Evolutionary conservation across 2,113 vertebrate genomes (phyloP).

Genomic region (Paradisaea rubra): DNA sequence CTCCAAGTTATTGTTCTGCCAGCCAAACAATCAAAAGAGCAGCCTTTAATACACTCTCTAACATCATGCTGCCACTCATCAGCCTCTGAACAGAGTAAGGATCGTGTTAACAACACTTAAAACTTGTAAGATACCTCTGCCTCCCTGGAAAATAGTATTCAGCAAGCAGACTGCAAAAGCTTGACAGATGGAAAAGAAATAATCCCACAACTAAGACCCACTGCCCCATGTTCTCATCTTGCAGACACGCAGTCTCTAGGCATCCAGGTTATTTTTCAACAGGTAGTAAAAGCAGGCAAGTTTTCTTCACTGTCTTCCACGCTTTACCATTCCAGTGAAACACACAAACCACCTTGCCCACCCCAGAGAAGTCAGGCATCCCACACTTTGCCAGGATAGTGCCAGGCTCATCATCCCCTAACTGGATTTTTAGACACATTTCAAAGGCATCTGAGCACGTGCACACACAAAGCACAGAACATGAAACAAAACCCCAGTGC

Average conservation of each 20-base stretch:
- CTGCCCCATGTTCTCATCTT: background rate
- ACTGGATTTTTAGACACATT: background rate
- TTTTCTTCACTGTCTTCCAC: background rate
- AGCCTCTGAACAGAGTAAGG: background rate
- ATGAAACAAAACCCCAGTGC: background rate
- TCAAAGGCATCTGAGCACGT: background rate
- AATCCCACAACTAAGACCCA: background rate
- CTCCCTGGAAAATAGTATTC: background rate
- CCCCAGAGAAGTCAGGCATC: background rate
- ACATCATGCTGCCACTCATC: background rate
- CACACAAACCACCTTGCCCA: background rate
- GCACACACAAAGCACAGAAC: background rate
- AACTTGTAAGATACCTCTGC: background rate
- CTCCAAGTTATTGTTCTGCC: slow-evolving; percentile 92
- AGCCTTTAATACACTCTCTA: background rate
- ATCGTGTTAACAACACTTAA: background rate
- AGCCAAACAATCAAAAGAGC: slow-evolving; percentile 7
- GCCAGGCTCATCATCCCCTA: background rate
- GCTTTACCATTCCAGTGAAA: background rate
- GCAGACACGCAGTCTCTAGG: background rate
- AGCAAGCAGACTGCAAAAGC: background rate
- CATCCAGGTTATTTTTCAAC: background rate
- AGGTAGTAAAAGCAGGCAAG: background rate
- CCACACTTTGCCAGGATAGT: background rate
- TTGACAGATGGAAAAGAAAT: background rate